Conservation (phyloP, 2,888 invertebrate species). For the Diplolepis rosae region DNA sequence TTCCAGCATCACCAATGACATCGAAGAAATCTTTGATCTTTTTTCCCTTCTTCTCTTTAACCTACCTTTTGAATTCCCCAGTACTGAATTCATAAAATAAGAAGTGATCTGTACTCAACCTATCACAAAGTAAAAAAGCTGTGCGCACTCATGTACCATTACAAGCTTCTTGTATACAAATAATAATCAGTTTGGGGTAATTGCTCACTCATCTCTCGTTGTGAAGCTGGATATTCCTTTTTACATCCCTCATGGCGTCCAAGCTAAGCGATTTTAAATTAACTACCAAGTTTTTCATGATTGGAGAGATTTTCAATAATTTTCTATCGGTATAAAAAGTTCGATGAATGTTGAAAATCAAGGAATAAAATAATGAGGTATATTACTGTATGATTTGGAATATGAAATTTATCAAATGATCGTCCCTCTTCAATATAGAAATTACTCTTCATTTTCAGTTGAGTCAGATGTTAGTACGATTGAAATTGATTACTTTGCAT, state of each 20-base stretch:
- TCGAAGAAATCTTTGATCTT: constrained; percentile 47
- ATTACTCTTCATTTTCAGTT: too few relatives aligned
- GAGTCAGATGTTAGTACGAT: too few relatives aligned
- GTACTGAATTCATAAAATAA: not conserved
- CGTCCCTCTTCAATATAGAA: too few relatives aligned
- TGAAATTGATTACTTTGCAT: too few relatives aligned
- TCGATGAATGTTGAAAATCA: too few relatives aligned
- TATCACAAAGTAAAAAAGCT: not conserved
- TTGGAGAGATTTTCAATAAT: not conserved
- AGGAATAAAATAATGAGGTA: too few relatives aligned
- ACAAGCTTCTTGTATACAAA: not conserved
- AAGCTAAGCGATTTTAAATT: constrained; percentile 6
- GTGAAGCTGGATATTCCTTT: not conserved
- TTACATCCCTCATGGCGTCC: not conserved
- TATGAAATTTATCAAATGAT: too few relatives aligned
- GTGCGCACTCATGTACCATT: not conserved
- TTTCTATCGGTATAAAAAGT: too few relatives aligned
- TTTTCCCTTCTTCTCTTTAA: constrained; percentile 3
- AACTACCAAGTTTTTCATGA: not conserved
- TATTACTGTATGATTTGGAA: too few relatives aligned
- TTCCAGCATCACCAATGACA: constrained; percentile 62
- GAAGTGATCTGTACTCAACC: not conserved
- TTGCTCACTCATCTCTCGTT: not conserved
- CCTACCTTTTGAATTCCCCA: not conserved
- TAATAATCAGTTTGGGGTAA: constrained; percentile 3